Percentiles rank a stretch among this genome's conserved stretches.
Evolutionary conservation across 1,140 invertebrate species (phyloP).

Genomic region (Trachymyrmex cornetzi): DNA sequence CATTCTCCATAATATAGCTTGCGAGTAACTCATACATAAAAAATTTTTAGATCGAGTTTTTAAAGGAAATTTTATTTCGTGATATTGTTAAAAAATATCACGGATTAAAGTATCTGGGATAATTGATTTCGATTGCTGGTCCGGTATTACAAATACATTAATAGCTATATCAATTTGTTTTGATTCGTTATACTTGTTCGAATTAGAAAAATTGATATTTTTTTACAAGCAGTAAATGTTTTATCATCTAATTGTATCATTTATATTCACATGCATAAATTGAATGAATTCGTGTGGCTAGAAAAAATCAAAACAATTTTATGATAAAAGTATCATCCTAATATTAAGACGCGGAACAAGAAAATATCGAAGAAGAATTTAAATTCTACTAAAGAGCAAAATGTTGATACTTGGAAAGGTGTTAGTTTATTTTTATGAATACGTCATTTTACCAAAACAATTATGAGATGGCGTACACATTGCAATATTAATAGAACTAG

Average conservation of each 20-base stretch:
- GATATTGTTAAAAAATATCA: slow-evolving; percentile 61
- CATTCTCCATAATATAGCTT: background rate
- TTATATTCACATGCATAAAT: slow-evolving; percentile 20
- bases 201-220: slow-evolving; percentile 31
- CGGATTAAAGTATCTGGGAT: slow-evolving; percentile 58
- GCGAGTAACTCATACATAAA: slow-evolving; percentile 6
- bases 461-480: slow-evolving; percentile 71
- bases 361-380: slow-evolving; percentile 55
- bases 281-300: slow-evolving; percentile 29
- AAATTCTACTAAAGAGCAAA: slow-evolving; percentile 58
- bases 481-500: slow-evolving; percentile 81
- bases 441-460: slow-evolving; percentile 48
- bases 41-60: slow-evolving; percentile 36
- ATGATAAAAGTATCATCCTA: slow-evolving; percentile 60
- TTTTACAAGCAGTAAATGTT: slow-evolving; percentile 31
- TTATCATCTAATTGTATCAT: slow-evolving; percentile 25
- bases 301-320: slow-evolving; percentile 71
- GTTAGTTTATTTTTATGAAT: slow-evolving; percentile 70
- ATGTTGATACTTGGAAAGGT: slow-evolving; percentile 54
- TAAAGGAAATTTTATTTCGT: slow-evolving; percentile 69
- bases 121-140: slow-evolving; percentile 63
- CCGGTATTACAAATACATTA: slow-evolving; percentile 69
- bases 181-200: slow-evolving; percentile 64
- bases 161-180: slow-evolving; percentile 76
- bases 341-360: slow-evolving; percentile 60